phyloP scores from a whole-genome alignment of 2,797 vertebrate genomes.

The Mormyrus hasselquistii region DNA sequence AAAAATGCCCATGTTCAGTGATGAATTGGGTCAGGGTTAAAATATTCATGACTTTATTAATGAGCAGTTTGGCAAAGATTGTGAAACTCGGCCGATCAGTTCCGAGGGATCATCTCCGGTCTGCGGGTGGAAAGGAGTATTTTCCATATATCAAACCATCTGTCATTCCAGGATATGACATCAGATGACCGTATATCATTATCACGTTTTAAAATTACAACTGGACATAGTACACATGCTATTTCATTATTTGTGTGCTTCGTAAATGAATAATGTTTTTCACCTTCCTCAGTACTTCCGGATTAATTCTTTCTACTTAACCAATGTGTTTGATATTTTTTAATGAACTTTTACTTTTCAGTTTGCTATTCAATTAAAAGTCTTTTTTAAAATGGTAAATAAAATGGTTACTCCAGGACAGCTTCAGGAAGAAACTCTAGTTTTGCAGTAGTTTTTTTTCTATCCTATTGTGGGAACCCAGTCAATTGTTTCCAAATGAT shows the following conservation, averaged over 20 bases:
- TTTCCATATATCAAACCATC: background rate
- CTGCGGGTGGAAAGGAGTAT: background rate
- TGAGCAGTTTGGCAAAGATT: conserved; percentile 8
- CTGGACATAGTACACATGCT: background rate
- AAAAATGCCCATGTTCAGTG: background rate
- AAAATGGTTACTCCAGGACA: background rate
- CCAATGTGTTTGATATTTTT: background rate
- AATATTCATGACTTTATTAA: conserved; percentile 10
- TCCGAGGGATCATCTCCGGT: background rate
- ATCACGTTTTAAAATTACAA: background rate
- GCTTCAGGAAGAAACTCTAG: background rate
- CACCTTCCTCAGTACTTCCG: background rate
- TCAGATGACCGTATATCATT: background rate
- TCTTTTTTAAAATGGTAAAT: background rate
- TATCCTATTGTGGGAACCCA: background rate
- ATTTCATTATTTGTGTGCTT: background rate
- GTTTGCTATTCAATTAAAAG: background rate
- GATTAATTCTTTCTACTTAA: background rate
- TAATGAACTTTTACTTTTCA: background rate
- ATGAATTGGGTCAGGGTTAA: conserved; percentile 4
- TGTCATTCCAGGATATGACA: conserved; percentile 4
- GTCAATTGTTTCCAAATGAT: background rate
- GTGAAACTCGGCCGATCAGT: background rate
- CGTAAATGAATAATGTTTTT: background rate
- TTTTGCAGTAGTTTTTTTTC: background rate